Conservation (phyloP, 2,797 vertebrate genomes). For the Sphaeramia orbicularis region DNA sequence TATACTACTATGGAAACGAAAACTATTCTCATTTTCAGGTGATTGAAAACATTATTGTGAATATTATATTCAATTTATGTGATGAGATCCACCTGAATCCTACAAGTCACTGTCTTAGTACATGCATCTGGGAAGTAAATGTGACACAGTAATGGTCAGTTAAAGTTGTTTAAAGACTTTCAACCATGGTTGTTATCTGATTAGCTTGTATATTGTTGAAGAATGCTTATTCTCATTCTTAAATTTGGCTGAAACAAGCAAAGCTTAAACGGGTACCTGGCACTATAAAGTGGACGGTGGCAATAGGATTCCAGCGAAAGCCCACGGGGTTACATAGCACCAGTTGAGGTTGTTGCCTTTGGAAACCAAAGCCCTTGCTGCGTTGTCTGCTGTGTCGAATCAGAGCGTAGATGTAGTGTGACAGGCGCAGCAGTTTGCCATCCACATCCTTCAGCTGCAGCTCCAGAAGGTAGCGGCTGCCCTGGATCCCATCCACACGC, state of each 20-base stretch:
- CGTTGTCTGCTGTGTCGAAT: slow-evolving; percentile 18
- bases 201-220: background rate
- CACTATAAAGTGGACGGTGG: slow-evolving; percentile 91
- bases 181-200: background rate
- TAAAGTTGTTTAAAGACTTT: background rate
- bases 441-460: slow-evolving; percentile 87
- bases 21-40: too few relatives aligned
- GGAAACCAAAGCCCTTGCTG: background rate
- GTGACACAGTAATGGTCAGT: background rate
- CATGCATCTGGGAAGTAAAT: background rate
- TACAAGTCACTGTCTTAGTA: background rate
- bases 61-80: too few relatives aligned
- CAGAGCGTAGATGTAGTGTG: slow-evolving; percentile 88
- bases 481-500: slow-evolving; percentile 83
- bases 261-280: slow-evolving; percentile 83
- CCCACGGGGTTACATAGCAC: slow-evolving; percentile 91
- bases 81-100: too few relatives aligned
- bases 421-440: slow-evolving; percentile 83
- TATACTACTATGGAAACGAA: too few relatives aligned
- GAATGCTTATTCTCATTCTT: too few relatives aligned
- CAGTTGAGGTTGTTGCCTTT: slow-evolving; percentile 5
- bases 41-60: too few relatives aligned
- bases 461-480: slow-evolving; percentile 93
- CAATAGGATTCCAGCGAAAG: slow-evolving; percentile 90
- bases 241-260: background rate